Base-by-base conservation (phyloP, 1,140 invertebrate genomes). In the Lysiphlebus fabarum region DNA sequence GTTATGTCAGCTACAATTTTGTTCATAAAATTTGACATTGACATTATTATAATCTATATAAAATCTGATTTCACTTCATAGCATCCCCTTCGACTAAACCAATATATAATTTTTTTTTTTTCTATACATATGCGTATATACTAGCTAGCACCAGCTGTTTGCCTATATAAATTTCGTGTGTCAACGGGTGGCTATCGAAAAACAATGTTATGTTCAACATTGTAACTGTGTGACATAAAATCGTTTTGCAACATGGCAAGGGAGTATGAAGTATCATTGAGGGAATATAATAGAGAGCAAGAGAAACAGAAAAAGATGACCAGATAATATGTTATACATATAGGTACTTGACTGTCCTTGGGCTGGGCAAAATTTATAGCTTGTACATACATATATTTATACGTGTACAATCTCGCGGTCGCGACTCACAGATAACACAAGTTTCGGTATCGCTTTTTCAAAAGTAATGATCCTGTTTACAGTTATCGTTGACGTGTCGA, bases 391-490 rank as follows among this genome's bases (percentile, higher is more conserved):
- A n/a, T 26, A 4, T 26, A 26, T 26, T 1, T 17, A 26, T 26
- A 26, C 17, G 17, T 48, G 43, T 51, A 59, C 47, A 44, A 37
- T 41, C 63, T 61, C 50, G 58, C 59, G 49, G 51, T 56, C 61
- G 47, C 54, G 64, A 53, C 65, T 67, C 65, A 65, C 69, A 64
- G 73, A 73, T 66, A 70, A 68, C 69, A 68, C 66, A 66, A 65
- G 68, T 63, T 58, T 65, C 63, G 53, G 63, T 62, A 65, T 65
- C 61, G 61, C 63, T 66, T 66, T 59, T 58, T 58, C 59, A 61
- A 68, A 70, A 71, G 68, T 71, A 71, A 71, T 67, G 68, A 67
- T 67, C 64, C 67, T 70, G 69, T 68, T 70, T 67, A 67, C 62
- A 66, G 65, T 70, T 71, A 71, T 71, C 69, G 63, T 51, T 58